Evolutionary conservation across 2,113 vertebrate genomes (phyloP), one percentile per base, ranked within the genome.

Genomic region (Herpetotheres cachinnans): DNA sequence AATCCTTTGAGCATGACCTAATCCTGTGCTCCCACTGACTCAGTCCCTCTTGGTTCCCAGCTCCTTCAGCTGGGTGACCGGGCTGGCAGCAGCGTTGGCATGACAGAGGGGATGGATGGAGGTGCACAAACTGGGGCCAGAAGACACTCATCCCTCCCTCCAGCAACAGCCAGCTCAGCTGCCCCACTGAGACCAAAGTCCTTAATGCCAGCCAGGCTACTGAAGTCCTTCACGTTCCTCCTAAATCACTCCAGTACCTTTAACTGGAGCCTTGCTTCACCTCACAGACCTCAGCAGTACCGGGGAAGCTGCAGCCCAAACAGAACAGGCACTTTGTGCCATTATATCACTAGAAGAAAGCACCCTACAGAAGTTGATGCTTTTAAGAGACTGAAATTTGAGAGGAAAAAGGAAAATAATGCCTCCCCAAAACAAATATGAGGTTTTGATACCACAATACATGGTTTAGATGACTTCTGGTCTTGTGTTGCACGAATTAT

Each of bases 121-220:
- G 11, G 30, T 6, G n/a, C 40, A 65, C 0, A 0, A 47, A 49
- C 9, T 0, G 1, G 22, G 16, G 40, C 71, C 16, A 44, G 78
- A 38, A 65, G 36, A 44, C 1, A 2, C 25, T 52, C 52, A 30
- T 7, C 47, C 29, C 25, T 79, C 59, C 29, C 27, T 22, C 54
- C 47, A 93, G 55, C 32, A 76, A 26, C 21, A 46, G 11, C 17
- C 76, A 82, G 40, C 36, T 71, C 70, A 40, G 32, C 29, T 46
- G 36, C 18, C 9, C 29, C 1, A 0, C 71, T 38, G 55, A 63
- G 32, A 52, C 19, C 9, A 1, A 34, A 62, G 42, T 40, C 46
- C 34, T 54, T 40, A 32, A 81, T 2, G 2, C 16, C 58, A 38
- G 63, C 6, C 44, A 44, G 50, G 50, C 38, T 17, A 19, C 34